Conservation (phyloP, 2,113 vertebrate species). For the Etheostoma cragini region DNA sequence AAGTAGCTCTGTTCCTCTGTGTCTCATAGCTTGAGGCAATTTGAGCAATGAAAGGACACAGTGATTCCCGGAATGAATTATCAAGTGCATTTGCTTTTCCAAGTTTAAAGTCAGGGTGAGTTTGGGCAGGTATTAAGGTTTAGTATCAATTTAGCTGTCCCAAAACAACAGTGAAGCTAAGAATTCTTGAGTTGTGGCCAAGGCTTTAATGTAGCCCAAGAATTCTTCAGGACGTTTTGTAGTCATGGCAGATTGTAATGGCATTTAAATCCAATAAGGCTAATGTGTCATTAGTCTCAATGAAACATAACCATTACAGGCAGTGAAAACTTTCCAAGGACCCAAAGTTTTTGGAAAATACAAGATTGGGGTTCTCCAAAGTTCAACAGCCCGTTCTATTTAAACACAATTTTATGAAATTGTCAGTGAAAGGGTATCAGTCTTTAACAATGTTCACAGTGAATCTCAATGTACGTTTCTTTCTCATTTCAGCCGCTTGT, state of each 20-base stretch:
- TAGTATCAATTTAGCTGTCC: background rate
- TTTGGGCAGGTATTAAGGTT: conserved; percentile 4
- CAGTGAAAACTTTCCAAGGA: background rate
- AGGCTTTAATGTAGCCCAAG: conserved; percentile 2
- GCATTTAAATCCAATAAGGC: conserved; percentile 50
- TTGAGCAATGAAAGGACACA: conserved; percentile 26
- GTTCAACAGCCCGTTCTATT: background rate
- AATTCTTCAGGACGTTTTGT: conserved; percentile 24
- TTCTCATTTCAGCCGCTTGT: background rate
- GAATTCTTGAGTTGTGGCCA: background rate
- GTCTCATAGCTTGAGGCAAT: conserved; percentile 8
- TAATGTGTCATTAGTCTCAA: conserved; percentile 35
- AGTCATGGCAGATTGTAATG: conserved; percentile 34
- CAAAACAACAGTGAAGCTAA: conserved; percentile 15
- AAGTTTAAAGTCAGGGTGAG: conserved; percentile 17
- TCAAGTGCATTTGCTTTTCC: conserved; percentile 22
- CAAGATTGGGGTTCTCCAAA: background rate
- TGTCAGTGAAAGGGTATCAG: background rate
- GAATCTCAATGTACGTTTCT: background rate
- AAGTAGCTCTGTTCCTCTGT: conserved; percentile 21
- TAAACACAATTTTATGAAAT: too few species aligned
- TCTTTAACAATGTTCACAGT: background rate
- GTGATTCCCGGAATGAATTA: background rate
- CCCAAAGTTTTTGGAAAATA: background rate
- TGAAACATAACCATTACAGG: conserved; percentile 12